Base-by-base conservation (phyloP, 1,140 invertebrate genomes). In the Scaptomyza graminum region DNA sequence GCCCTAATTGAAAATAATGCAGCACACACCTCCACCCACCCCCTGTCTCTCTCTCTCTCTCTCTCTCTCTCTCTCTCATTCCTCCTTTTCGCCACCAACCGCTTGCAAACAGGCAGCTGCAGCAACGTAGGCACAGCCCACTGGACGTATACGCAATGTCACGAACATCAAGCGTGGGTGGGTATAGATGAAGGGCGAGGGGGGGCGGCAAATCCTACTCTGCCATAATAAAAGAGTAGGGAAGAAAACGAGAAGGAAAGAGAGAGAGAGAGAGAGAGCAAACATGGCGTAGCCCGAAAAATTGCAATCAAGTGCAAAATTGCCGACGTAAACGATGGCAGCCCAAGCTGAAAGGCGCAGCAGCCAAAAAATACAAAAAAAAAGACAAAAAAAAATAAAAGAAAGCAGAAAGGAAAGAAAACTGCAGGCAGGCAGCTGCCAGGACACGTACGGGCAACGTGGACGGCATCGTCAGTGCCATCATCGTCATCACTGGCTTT, bases 221-320 rank as follows among this genome's bases (percentile, higher is more conserved):
- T 22, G 18, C 18, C 18, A 22, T 22, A 22, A 3, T 2, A 22
- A 2, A 22, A n/a, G 51, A 8, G 11, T 3, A 28, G 28, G 28
- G 28, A 28, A 7, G 70, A 43, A 44, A 41, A 59, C 18, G 60
- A 31, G 34, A 56, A 39, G 5, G 28, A 28, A 4, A 71, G 47
- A 44, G 34, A n/a, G n/a, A 25, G 60, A 31, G 34, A 56, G 44
- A 7, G 28, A 28, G 25, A 71, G 47, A 44, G 34, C 56, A 70
- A 79, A 83, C 83, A 83, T 88, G 71, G 83, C 72, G 83, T 83
- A 87, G 83, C 68, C 79, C 83, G 71, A 90, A 90, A 90, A 90
- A 90, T 90, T 90, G 87, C 85, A 90, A 90, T 90, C 87, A 90
- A 90, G 81, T 90, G 85, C 85, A 90, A 90, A 90, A 90, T 90